A percentile compares a stretch with the other conserved stretches of the same genome.
Conservation (phyloP, 2,888 invertebrate species). For the Machimus rusticus region DNA sequence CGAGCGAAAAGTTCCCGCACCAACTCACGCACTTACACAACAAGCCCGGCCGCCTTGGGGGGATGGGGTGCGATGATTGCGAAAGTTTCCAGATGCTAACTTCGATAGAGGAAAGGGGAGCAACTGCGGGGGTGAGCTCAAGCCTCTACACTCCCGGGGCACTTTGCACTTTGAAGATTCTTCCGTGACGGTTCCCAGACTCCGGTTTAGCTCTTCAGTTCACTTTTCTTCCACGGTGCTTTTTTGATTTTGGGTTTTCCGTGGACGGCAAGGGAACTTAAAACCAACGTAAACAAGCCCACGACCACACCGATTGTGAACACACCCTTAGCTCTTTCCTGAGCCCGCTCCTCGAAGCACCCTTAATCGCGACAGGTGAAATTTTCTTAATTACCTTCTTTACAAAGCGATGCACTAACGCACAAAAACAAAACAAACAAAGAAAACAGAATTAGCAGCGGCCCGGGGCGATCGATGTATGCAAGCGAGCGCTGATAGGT, state of each 20-base stretch:
- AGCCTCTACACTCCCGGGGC: background rate
- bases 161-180: background rate
- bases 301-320: background rate
- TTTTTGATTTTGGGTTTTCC: background rate
- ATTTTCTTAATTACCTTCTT: background rate
- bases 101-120: background rate
- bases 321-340: background rate
- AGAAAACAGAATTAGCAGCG: background rate
- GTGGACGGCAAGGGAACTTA: background rate
- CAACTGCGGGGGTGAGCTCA: background rate
- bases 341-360: background rate
- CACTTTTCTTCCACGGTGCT: background rate
- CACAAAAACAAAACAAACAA: background rate
- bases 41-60: background rate
- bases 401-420: background rate
- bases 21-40: background rate
- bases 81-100: background rate
- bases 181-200: background rate
- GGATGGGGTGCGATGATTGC: background rate
- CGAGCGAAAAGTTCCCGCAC: constrained; percentile 17
- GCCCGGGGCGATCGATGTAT: background rate
- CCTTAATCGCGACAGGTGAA: background rate
- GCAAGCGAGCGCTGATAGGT: background rate
- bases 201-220: background rate
- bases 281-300: background rate